Percentiles rank a stretch among this genome's conserved stretches.
These are phyloP conservation scores for Apocheima hispidaria DNA, from an alignment of 2,888 invertebrate genomes.

Conservation along the genomic window DNA sequence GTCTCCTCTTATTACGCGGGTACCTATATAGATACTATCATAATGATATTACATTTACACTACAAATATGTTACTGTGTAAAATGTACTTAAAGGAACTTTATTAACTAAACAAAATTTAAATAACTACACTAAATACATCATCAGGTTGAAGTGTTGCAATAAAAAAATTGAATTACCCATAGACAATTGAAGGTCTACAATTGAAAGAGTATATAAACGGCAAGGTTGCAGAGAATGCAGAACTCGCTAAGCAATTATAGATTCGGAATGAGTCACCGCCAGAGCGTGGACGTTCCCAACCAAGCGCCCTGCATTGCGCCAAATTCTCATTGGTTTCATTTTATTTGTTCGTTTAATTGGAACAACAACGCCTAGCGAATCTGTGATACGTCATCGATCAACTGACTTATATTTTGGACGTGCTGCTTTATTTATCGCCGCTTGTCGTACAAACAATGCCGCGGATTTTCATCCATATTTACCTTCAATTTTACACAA, in stretches of 20 bases:
- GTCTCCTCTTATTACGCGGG: neutral
- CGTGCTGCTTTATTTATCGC: conserved; percentile 9
- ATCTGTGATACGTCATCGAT: conserved; percentile 48
- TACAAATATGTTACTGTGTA: too few species aligned
- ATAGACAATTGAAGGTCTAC: too few species aligned
- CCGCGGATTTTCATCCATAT: conserved; percentile 9
- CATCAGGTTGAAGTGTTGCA: too few species aligned
- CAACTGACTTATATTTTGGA: conserved; percentile 35
- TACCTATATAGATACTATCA: neutral
- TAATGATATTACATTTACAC: neutral
- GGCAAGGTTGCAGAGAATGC: conserved; percentile 54
- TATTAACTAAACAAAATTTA: too few species aligned
- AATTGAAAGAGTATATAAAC: conserved; percentile 28
- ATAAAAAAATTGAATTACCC: neutral
- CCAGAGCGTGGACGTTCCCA: conserved; percentile 70
- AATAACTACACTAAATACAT: too few species aligned
- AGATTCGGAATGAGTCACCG: conserved; percentile 73
- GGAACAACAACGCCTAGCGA: conserved; percentile 59
- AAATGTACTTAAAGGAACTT: too few species aligned
- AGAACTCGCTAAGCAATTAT: conserved; percentile 68
- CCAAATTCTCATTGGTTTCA: conserved; percentile 75
- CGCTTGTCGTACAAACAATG: conserved; percentile 3
- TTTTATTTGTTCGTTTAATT: conserved; percentile 75
- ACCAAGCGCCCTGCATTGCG: conserved; percentile 81
- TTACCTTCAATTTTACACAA: conserved; percentile 21